Base-by-base conservation (phyloP, 1,140 invertebrate genomes). In the Nasonia giraulti region DNA sequence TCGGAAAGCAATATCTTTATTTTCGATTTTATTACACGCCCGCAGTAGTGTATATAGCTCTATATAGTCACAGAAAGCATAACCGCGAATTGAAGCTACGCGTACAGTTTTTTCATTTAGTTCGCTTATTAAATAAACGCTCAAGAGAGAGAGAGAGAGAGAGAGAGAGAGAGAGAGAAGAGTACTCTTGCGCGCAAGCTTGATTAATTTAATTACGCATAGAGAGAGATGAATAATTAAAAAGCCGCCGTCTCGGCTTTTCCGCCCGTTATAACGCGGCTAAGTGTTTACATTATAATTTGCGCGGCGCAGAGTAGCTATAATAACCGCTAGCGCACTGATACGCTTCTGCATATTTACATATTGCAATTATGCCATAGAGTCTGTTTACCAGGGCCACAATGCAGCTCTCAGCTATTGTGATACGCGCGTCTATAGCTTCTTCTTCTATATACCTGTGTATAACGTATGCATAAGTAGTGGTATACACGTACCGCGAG, bases 211-310 rank as follows among this genome's bases (percentile, higher is more conserved):
- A 20, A 62, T 62, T n/a, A 11, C 1, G 47, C 55, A 4, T 0
- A 37, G 0, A 27, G 27, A 27, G 27, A 27, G 0, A 27, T 27
- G 55, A 62, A 62, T 62, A 20, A 62, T 62, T 62, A 62, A 62
- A 62, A 62, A n/a, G 17, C 55, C 55, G 20, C 20, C 17, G 14
- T n/a, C 5, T 62, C 55, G 14, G 47, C 47, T 50, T 50, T 50
- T 50, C 17, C 14, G 47, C 12, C 47, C 14, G 3, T 50, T 50
- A 62, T 62, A n/a, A n/a, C 55, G 55, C 55, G 55, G 14, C 55
- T 62, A n/a, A 62, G 55, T 75, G 73, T 75, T 75, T 75, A 40
- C 73, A 75, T 75, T 75, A 62, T n/a, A 40, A 75, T 75, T 75
- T n/a, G 20, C 37, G 20, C 68, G 31, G 17, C 50, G 50, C 55